phyloP scores from a whole-genome alignment of 2,113 vertebrate genomes.

The Coptodon bakossiorum region DNA sequence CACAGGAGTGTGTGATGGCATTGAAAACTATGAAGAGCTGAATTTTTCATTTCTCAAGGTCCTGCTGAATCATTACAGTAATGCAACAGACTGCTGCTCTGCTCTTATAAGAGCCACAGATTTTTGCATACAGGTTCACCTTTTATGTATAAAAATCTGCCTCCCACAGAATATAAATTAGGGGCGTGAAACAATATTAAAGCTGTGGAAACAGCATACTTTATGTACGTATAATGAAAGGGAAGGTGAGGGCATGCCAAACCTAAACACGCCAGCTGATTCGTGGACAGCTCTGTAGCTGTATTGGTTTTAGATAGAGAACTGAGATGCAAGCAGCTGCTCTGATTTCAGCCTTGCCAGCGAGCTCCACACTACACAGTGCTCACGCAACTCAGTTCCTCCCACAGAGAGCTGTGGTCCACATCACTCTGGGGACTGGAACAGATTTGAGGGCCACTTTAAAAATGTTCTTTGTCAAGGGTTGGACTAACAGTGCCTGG shows the following conservation, averaged over 20 bases:
- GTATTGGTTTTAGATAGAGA: not conserved
- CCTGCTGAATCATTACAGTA: constrained; percentile 30
- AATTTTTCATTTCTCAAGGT: constrained; percentile 48
- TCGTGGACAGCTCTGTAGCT: not conserved
- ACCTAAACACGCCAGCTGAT: constrained; percentile 35
- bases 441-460: constrained; percentile 37
- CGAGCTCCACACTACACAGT: not conserved
- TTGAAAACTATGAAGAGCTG: not conserved
- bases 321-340: constrained; percentile 31
- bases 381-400: not conserved
- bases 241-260: not conserved
- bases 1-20: not conserved
- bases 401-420: not conserved
- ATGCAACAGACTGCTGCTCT: constrained; percentile 7
- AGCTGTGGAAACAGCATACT: not conserved
- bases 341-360: constrained; percentile 2
- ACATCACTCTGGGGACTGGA: constrained; percentile 25
- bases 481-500: not conserved
- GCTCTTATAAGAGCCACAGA: constrained; percentile 20
- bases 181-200: not conserved
- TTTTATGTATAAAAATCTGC: not conserved
- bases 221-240: not conserved
- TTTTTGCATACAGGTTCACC: constrained; percentile 10
- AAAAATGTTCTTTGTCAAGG: constrained; percentile 11
- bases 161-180: not conserved